Base-by-base conservation (phyloP, 2,888 invertebrate species). In the Pardosa pseudoannulata region DNA sequence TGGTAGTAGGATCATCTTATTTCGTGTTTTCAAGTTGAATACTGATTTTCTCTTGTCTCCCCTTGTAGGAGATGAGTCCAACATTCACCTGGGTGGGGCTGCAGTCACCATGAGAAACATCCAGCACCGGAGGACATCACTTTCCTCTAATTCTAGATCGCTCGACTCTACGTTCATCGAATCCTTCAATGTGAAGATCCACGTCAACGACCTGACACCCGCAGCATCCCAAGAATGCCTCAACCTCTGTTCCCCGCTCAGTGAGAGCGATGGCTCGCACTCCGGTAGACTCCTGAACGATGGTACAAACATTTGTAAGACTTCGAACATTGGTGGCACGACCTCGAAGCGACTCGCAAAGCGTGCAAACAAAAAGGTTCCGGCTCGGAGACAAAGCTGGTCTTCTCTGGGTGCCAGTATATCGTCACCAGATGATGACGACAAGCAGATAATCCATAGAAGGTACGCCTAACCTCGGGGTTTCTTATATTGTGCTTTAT, bases 151-250 rank as follows among this genome's bases (percentile, higher is more conserved):
- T 19, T 83, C 76, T 23, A 31, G 74, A 13, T 83, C 83, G 64
- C 56, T 83, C 6, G 78, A 79, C 31, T 78, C 83, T 27, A 67
- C 80, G 1, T 81, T 87, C 36, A 75, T 71, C 9, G 86, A 86
- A 75, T 50, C 86, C 46, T 79, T 80, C 65, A 86, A 71, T 46
- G 89, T 89, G 7, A 89, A 89, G 68, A 89, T 89, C 36, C 88
- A 81, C 28, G 89, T 89, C 46, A 89, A 89, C 67, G 89, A 89
- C 50, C 67, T 89, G 28, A 89, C 89, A 23, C 89, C 89, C 11
- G 88, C 89, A 16, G 75, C 87, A 36, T 89, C 89, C 19, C 89
- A 89, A 71, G 89, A 89, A 39, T 81, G 78, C 50, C 46, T 89
- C 13, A 74, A 86, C 64, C 50, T 83, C 0, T 83, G 76, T 31